Base-by-base conservation (phyloP, 2,797 vertebrate genomes). In the Taeniopygia guttata region DNA sequence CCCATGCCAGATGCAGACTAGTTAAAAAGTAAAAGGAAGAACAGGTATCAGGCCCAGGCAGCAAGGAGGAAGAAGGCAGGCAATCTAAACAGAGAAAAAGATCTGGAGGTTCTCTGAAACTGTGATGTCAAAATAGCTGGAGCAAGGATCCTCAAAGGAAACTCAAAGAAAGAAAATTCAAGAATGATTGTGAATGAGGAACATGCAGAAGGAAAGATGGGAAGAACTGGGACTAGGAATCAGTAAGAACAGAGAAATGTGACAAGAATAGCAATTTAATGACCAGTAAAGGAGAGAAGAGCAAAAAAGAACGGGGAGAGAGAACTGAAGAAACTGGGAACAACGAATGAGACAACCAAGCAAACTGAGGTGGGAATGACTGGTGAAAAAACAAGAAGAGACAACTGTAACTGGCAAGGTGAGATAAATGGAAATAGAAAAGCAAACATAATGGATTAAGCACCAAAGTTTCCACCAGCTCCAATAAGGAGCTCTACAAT, bases 291-390 rank as follows among this genome's bases (percentile, higher is more conserved):
- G 32, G 14, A 52, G 22, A 36, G 52, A 78, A 66, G n/a, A 84
- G 22, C 2, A 0, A 62, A 89, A 59, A 2, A 84, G 48, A 73
- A 83, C 2, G 9, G 7, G 8, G 21, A 60, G 15, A 76, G 11
- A 78, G 17, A 64, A 73, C 13, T 16, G 11, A 43, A 78, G 22
- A 87, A 87, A 82, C 6, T 38, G 22, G 21, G 22, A 82, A 51
- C 0, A 0, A 69, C 11, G 8, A 73, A 48, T 25, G 22, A 66
- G n/a, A 40, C 8, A 11, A 52, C 14, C 10, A 74, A 69, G 18
- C 27, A 90, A 94, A 74, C 3, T 15, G 51, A 88, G 40, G 42
- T 8, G 9, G 38, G 12, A 90, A 82, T 8, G 8, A 30, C 30
- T 25, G 7, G 8, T 46, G 4, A 43, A 62, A 74, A 59, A 49